These are phyloP conservation scores for Cryptoprocta ferox DNA, from an alignment of 2,797 vertebrate genomes.

Conservation along the genomic window DNA sequence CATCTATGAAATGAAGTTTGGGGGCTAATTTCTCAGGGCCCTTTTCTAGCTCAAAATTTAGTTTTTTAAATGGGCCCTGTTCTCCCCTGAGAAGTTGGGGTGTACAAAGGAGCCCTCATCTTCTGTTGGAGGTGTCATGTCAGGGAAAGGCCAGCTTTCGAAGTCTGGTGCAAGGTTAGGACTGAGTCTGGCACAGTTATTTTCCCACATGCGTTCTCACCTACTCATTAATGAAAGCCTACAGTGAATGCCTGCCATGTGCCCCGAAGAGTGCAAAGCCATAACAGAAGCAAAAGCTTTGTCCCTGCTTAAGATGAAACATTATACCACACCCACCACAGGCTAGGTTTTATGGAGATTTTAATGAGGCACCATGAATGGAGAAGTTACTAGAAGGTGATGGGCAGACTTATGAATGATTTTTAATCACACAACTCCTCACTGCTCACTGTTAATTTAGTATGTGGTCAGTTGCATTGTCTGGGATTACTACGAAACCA, in stretches of 20 bases:
- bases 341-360: neutral
- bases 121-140: neutral
- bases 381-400: neutral
- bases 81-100: constrained; percentile 29
- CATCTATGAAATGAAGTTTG: constrained; percentile 64
- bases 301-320: neutral
- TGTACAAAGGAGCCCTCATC: neutral
- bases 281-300: neutral
- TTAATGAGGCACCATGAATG: neutral
- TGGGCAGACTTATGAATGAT: neutral
- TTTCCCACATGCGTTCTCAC: neutral
- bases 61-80: constrained; percentile 10
- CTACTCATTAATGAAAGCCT: neutral
- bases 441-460: neutral
- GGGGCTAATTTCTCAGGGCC: constrained; percentile 71
- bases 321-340: neutral
- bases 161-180: neutral
- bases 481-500: neutral
- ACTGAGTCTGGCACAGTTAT: neutral
- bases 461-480: neutral
- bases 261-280: neutral
- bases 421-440: neutral
- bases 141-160: constrained; percentile 2
- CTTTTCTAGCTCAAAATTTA: constrained; percentile 62
- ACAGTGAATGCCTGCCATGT: neutral